Base-by-base conservation (phyloP, 2,888 invertebrate species). In the Acronicta alni region DNA sequence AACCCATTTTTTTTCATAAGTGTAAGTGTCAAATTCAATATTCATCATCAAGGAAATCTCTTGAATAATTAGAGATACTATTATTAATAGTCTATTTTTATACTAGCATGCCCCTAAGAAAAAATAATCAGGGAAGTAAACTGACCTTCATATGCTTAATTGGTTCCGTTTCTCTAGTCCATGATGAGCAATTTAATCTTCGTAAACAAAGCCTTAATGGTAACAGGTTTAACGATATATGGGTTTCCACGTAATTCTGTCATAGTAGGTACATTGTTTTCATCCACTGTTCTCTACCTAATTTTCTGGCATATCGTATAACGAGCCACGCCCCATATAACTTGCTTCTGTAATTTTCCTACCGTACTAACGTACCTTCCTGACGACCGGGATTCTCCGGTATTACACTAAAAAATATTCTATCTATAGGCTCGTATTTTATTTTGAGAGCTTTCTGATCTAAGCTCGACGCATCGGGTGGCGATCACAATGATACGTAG, bases 81-180 rank as follows among this genome's bases (percentile, higher is more conserved):
- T 57, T 57, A 72, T 63, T 65, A 56, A 58, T 48, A 59, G 49
- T n/a, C 67, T 57, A 74, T 67, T 77, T 79, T 77, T 75, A 79
- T 74, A 77, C 67, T 65, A 84, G 68, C 89, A 81, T 89, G 79
- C 89, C 86, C 77, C 44, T 49, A 72, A 64, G 76, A 79, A 81
- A 88, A 89, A 89, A 82, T 91, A 90, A 91, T 90, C 88, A 83
- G 74, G 80, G 85, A 89, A 92, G 89, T 90, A 89, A 88, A 86
- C 81, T 83, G 89, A 84, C 92, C 90, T 92, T 91, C 84, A 66
- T 57, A 67, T 67, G 66, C 80, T 79, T 91, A 91, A 92, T 91
- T 90, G 85, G 84, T 86, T 86, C 80, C 84, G 82, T 61, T 79
- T 81, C 79, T 81, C 49, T 51, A 63, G 80, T 80, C 68, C 75